Base-by-base conservation (phyloP, 2,797 vertebrate genomes). In the Sarcophilus harrisii region DNA sequence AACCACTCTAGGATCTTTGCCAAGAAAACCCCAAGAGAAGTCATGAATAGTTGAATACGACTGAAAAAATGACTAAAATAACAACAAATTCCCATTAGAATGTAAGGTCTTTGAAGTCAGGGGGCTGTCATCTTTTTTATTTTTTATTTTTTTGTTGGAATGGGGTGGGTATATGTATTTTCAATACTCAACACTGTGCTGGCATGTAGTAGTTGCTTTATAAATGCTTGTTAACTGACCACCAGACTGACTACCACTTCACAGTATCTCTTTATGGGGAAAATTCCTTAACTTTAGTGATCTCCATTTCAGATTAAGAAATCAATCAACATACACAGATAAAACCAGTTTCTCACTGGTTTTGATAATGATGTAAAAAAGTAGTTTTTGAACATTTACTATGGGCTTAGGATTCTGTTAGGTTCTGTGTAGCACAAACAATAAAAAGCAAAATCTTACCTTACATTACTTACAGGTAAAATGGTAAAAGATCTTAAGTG, bases 291-390 rank as follows among this genome's bases (percentile, higher is more conserved):
- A 59, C 52, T 60, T 90, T 66, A 90, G 58, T 66, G n/a, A 93
- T 60, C 91, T 97, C 62, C 93, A 16, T 94, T 95, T 94, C 92
- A 92, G 57, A 57, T 94, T 6, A 1, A 93, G 62, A n/a, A 66
- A 66, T 66, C 62, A 66, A 18, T 66, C 13, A n/a, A 55, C 89
- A 54, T 54, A 54, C 5, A 54, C 0, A 54, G 52, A 9, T 54
- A 54, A 54, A 66, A 55, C 90, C 52, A 66, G 32, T 18, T 5
- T n/a, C 32, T n/a, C 62, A 6, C 14, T n/a, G 14, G 62, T 16
- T 14, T n/a, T 66, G 62, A 66, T n/a, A n/a, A n/a, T 16, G 1
- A 66, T 66, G 16, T 66, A n/a, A 29, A 54, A 32, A 90, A 54
- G 28, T 16, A 16, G 29, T 91, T 94, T 96, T 89, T 52, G 57